Percentiles rank a stretch among this genome's conserved stretches.
phyloP scores from a whole-genome alignment of 2,113 vertebrate species.

The Crotalus horridus region DNA sequence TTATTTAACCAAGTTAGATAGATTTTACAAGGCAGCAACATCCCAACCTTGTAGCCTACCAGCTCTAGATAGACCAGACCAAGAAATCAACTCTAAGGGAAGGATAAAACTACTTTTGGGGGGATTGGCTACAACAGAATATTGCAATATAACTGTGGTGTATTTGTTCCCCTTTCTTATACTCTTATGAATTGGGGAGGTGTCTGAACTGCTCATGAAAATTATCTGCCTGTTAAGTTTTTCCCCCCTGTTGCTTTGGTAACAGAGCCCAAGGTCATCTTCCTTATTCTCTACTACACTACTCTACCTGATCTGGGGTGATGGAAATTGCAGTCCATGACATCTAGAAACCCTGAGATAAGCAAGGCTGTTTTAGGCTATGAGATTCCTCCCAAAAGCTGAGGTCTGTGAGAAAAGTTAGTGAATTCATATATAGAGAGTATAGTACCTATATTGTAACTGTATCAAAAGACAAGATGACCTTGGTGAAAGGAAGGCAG shows the following conservation, averaged over 20 bases:
- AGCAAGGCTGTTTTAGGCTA: background rate
- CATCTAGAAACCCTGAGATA: background rate
- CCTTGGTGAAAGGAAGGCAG: background rate
- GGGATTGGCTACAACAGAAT: background rate
- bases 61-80: background rate
- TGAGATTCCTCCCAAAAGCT: background rate
- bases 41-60: background rate
- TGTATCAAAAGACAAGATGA: background rate
- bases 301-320: background rate
- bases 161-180: background rate
- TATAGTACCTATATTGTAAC: background rate
- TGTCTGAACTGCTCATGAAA: background rate
- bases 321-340: background rate
- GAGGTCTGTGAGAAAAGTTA: background rate
- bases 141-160: background rate
- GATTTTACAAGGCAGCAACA: background rate
- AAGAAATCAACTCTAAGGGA: background rate
- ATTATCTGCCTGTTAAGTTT: background rate
- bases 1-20: background rate
- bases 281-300: background rate
- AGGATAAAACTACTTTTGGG: background rate
- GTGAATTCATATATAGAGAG: background rate
- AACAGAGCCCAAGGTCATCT: background rate
- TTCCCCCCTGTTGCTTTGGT: background rate
- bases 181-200: background rate